A percentile compares a stretch with the other conserved stretches of the same genome.
phyloP scores from a whole-genome alignment of 2,113 vertebrate genomes.

The Carettochelys insculpta region DNA sequence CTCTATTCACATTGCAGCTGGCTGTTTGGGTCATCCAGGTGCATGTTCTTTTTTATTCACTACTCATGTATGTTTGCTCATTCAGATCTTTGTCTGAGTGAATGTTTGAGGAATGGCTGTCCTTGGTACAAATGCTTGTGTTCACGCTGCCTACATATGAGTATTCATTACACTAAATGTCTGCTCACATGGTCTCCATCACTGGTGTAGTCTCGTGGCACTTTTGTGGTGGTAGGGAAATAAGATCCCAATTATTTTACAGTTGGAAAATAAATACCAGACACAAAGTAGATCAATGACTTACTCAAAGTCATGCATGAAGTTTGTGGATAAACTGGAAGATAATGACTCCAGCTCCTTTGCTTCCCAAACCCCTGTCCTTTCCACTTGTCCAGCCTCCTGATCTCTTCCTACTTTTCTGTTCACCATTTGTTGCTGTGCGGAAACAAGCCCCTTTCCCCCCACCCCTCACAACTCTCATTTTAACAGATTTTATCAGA shows the following conservation, averaged over 20 bases:
- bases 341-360: not conserved
- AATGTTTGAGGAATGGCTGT: not conserved
- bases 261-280: rapidly evolving
- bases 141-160: not conserved
- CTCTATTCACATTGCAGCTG: not conserved
- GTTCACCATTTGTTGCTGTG: not conserved
- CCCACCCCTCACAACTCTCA: too few species aligned
- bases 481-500: not conserved
- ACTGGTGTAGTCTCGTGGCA: not conserved
- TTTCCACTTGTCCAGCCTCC: not conserved
- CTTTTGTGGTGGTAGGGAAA: not conserved
- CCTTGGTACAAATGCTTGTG: not conserved
- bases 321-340: not conserved
- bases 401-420: not conserved
- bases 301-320: not conserved
- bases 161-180: not conserved
- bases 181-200: not conserved
- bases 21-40: not conserved
- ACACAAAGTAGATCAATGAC: not conserved
- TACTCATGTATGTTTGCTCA: not conserved
- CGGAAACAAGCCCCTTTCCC: not conserved
- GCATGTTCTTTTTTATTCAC: not conserved
- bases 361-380: not conserved
- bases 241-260: not conserved
- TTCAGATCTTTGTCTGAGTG: not conserved